Evolutionary conservation across 2,888 invertebrate species (phyloP).

Genomic region (Euplexia lucipara): DNA sequence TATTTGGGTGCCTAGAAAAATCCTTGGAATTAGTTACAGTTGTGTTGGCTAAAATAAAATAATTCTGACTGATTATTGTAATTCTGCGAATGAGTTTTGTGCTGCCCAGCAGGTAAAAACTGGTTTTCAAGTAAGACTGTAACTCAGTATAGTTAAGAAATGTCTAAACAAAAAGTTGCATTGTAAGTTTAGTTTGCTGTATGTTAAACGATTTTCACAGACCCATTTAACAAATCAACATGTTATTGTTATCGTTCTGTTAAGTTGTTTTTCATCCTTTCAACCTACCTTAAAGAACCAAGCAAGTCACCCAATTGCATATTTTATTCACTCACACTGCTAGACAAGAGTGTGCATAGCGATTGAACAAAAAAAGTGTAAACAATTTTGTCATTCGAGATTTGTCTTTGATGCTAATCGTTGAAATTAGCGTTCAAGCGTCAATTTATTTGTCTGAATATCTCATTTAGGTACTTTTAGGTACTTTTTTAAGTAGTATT

Average conservation of each 20-base stretch:
- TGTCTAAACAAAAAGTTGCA: too few species aligned
- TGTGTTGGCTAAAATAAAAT: background rate
- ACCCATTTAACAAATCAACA: background rate
- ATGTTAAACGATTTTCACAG: background rate
- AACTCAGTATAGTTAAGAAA: too few species aligned
- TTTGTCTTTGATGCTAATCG: background rate
- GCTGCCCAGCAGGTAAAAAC: too few species aligned
- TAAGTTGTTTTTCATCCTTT: too few species aligned
- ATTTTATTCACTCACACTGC: too few species aligned
- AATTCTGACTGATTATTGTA: background rate
- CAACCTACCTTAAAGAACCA: too few species aligned
- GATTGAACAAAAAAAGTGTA: background rate
- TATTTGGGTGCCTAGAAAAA: conserved; percentile 13
- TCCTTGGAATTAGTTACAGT: conserved; percentile 41
- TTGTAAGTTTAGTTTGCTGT: background rate
- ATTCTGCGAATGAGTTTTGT: too few species aligned
- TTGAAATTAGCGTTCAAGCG: background rate
- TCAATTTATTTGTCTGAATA: background rate
- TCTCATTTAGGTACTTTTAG: background rate
- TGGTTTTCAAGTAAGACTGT: too few species aligned
- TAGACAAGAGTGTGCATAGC: background rate
- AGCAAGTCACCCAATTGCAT: background rate
- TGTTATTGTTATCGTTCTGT: too few species aligned
- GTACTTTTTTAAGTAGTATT: too few species aligned
- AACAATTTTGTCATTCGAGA: background rate